Base-by-base conservation (phyloP, 2,797 vertebrate genomes). In the Acomys russatus region DNA sequence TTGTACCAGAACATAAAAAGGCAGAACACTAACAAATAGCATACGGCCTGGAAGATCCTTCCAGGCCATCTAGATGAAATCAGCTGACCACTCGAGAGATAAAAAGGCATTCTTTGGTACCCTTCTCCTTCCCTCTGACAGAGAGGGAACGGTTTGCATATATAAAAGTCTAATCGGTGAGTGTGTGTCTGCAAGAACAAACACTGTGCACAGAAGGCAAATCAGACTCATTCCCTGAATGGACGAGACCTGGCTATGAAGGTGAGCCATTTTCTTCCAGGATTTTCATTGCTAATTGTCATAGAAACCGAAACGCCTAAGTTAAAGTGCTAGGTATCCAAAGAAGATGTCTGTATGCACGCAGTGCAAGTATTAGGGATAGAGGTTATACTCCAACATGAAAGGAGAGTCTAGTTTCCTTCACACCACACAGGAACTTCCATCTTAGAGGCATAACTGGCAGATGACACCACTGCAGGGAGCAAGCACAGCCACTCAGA, bases 61-160 rank as follows among this genome's bases (percentile, higher is more conserved):
- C 74, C 74, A n/a, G 85, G 70, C 20, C 51, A 59, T 51, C 73
- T 88, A 93, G 63, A 63, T 30, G 56, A 93, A 82, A 79, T 33
- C 1, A n/a, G 71, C 82, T 80, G 61, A 92, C 74, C 88, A 77
- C 64, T 61, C 14, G 14, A 68, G 66, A 68, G n/a, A 96, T 70
- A 82, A 82, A 94, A 87, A 93, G 64, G 9, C 59, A 79, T 79
- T 85, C 79, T 90, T 73, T 85, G 94, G 70, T 84, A 61, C 28
- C 22, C 3, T 11, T 84, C 28, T 74, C 10, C 23, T 90, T 90
- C 56, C 59, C 23, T 90, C 59, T 11, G 68, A 68, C 25, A 23
- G 70, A 66, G 18, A 89, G 25, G 85, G 51, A 63, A 12, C 11
- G n/a, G 18, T 79, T 83, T 89, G 33, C 83, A 94, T 63, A 92